A percentile compares a stretch with the other conserved stretches of the same genome.
Evolutionary conservation across 2,888 invertebrate genomes (phyloP).

Genomic region (Siphonodentalium dalli): DNA sequence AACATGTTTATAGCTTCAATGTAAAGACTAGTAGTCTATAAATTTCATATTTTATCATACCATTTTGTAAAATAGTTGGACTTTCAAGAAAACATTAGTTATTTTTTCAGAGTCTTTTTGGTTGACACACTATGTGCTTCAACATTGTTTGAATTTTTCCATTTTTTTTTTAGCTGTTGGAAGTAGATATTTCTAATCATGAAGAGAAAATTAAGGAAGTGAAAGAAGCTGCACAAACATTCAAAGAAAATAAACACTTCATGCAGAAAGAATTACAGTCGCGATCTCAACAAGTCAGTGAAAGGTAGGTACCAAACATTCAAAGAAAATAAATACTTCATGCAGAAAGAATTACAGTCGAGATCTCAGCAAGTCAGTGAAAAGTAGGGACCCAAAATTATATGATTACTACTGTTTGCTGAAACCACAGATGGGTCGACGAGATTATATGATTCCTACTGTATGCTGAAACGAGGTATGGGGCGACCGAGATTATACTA

Average conservation of each 20-base stretch:
- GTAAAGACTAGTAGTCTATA: background rate
- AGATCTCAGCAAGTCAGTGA: slow-evolving; percentile 70
- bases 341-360: slow-evolving; percentile 84
- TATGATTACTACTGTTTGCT: too few relatives aligned
- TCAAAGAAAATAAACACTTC: slow-evolving; percentile 84
- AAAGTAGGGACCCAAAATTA: slow-evolving; percentile 37
- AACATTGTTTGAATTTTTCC: background rate
- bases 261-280: slow-evolving; percentile 85
- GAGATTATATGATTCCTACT: too few relatives aligned
- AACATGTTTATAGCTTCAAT: background rate
- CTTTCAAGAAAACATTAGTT: background rate
- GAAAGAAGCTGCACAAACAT: slow-evolving; percentile 80
- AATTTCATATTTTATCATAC: background rate
- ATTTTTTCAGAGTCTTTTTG: too few relatives aligned
- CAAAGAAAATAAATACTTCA: slow-evolving; percentile 83
- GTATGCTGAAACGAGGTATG: too few relatives aligned
- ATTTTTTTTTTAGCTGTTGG: slow-evolving; percentile 70
- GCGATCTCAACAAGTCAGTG: slow-evolving; percentile 70
- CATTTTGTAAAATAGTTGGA: background rate
- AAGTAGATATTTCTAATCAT: slow-evolving; percentile 84
- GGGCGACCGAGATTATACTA: too few relatives aligned
- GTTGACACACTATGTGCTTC: too few relatives aligned
- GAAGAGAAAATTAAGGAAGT: slow-evolving; percentile 76
- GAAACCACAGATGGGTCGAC: too few relatives aligned
- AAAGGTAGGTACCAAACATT: slow-evolving; percentile 71